Percentiles rank a stretch among this genome's conserved stretches.
Evolutionary conservation across 1,140 invertebrate genomes (phyloP).

Genomic region (Sinonovacula constricta): DNA sequence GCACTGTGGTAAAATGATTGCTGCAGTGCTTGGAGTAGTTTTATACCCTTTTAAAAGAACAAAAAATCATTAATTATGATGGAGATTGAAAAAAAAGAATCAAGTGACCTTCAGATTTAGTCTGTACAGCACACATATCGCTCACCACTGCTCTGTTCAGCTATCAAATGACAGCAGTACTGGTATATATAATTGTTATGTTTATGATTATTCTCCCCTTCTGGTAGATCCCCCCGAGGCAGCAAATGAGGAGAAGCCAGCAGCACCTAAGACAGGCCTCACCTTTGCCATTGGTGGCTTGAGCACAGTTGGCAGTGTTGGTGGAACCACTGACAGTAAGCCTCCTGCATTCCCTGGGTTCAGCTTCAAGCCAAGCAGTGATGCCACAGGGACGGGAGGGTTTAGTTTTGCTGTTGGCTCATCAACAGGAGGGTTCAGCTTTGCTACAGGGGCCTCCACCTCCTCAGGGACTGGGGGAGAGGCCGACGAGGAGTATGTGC

Average conservation of each 20-base stretch:
- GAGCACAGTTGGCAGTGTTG: not conserved
- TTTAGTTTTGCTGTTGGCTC: slow-evolving; percentile 52
- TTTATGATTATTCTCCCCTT: too few relatives aligned
- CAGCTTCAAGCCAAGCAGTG: slow-evolving; percentile 20
- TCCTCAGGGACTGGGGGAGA: slow-evolving; percentile 66
- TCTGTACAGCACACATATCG: not conserved
- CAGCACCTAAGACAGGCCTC: slow-evolving; percentile 29
- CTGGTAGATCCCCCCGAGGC: too few relatives aligned
- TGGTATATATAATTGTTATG: too few relatives aligned
- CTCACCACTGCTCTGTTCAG: not conserved
- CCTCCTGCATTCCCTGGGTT: slow-evolving; percentile 26
- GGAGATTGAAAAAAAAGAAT: too few relatives aligned
- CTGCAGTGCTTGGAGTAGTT: too few relatives aligned
- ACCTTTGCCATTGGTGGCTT: slow-evolving; percentile 46
- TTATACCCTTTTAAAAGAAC: too few relatives aligned
- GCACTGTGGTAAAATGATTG: too few relatives aligned
- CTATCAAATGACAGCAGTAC: not conserved
- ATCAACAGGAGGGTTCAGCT: slow-evolving; percentile 5
- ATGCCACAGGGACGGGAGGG: not conserved
- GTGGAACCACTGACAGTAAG: not conserved
- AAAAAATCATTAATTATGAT: too few relatives aligned
- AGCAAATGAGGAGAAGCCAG: slow-evolving; percentile 22
- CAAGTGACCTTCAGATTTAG: too few relatives aligned
- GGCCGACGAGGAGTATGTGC: slow-evolving; percentile 88
- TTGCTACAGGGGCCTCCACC: not conserved